Base-by-base conservation (phyloP, 2,797 vertebrate genomes). In the Phrynocephalus vlangalii region DNA sequence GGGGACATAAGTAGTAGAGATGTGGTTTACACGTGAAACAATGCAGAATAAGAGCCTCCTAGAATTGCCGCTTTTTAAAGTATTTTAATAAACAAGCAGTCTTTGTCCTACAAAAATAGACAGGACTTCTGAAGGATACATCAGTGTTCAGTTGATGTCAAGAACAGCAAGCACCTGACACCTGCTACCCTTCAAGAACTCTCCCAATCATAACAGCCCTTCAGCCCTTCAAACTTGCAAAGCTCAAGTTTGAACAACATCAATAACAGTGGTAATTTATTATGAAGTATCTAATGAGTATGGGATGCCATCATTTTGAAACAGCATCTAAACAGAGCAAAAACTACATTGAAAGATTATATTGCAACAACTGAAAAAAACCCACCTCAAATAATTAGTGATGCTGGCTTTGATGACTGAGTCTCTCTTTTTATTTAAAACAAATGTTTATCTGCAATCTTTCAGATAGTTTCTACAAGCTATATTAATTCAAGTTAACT, bases 211-310 rank as follows among this genome's bases (percentile, higher is more conserved):
- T 48, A 71, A 86, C 67, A 79, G 30, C 85, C 78, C 76, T 86
- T 86, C 78, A 60, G 9, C 85, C 78, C 76, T 86, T 86, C 78
- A 60, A 5, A 71, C 50, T 63, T 72, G 78, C 52, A 60, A 80
- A 86, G 15, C 73, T 48, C 13, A 73, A 30, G 22, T 66, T 72
- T 86, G 24, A 79, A n/a, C 50, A 56, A 73, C 84, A 79, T 70
- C 67, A 60, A 24, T 63, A 71, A 71, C 66, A 67, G 79, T 28
- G 48, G 33, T 79, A 80, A 86, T 86, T 86, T 86, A 86, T 71
- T 79, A 56, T 80, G 48, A 86, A 86, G 77, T 86, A 22, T 75
- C 72, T 76, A 44, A n/a, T 44, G 13, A 18, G 33, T 63, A 75
- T 38, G 71, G 33, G 38, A 75, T 9, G n/a, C 22, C 70, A 56